Base-by-base conservation (phyloP, 2,888 invertebrate species). In the Elysia crispata region DNA sequence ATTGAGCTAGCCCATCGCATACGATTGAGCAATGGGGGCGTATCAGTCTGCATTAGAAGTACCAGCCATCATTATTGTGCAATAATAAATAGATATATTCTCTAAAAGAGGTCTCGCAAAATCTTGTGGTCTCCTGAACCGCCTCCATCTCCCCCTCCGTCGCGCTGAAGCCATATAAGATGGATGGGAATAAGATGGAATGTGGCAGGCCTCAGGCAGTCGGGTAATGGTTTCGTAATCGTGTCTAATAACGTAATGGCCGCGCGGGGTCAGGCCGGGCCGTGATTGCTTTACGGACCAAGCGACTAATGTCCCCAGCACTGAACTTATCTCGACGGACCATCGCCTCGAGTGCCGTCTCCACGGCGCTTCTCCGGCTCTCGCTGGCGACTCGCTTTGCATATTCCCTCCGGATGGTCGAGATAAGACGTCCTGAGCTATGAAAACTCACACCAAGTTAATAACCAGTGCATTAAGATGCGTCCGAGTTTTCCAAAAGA, bases 381-480 rank as follows among this genome's bases (percentile, higher is more conserved):
- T 67, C 74, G 69, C 67, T 73, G 60, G 69, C 81, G 70, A 76
- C 78, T 81, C 57, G 76, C 67, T 76, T 78, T 67, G 76, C 81
- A 80, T 80, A 77, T 81, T 64, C 64, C 64, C 64, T 74, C 64
- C 41, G 80, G 82, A 79, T 79, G 75, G 67, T 78, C 31, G 79
- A 76, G 82, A 82, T 84, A 84, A 84, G 81, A 74, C 81, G 70
- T 79, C 74, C 41, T 69, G 79, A 82, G 81, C 84, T 80, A 84
- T 84, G 83, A 84, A 84, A 82, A 81, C 83, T 85, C 83, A 86
- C 85, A 85, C 83, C 84, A 86, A 86, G 85, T 86, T 85, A 85
- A 86, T 86, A 85, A 83, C 83, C 81, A 86, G 85, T 86, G 86
- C 84, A 86, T 86, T 85, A 86, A 86, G 85, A 86, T 85, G 83